Percentiles rank a stretch among this genome's conserved stretches.
Conservation (phyloP, 1,140 invertebrate species). For the Drosophila carrolli region DNA sequence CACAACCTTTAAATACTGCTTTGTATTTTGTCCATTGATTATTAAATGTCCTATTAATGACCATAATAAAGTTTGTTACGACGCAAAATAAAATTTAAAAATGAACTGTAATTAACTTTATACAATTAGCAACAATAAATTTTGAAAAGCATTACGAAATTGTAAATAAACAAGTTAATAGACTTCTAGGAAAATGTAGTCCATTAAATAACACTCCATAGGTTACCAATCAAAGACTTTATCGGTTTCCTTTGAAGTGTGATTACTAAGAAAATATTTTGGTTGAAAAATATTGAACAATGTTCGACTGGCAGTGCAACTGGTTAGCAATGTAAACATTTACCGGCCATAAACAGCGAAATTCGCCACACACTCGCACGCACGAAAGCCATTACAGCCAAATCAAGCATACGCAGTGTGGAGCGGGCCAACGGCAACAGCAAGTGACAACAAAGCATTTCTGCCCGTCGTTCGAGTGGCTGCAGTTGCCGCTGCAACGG, state of each 20-base stretch:
- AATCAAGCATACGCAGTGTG: constrained; percentile 70
- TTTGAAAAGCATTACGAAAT: neutral
- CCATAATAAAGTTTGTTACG: neutral
- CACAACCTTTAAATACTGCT: too few relatives aligned
- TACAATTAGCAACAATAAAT: neutral
- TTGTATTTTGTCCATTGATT: too few relatives aligned
- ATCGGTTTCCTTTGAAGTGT: constrained; percentile 18
- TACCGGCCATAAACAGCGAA: constrained; percentile 16
- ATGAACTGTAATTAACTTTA: neutral
- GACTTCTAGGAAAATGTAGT: neutral
- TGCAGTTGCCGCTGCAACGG: constrained; percentile 16
- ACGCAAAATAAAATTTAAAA: neutral
- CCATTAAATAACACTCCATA: constrained; percentile 18
- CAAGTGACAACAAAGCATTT: constrained; percentile 60
- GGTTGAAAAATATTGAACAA: constrained; percentile 29
- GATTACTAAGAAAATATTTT: constrained; percentile 37
- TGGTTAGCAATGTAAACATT: constrained; percentile 25
- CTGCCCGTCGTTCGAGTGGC: constrained; percentile 11
- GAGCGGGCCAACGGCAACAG: neutral
- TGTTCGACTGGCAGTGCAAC: constrained; percentile 14
- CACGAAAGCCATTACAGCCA: constrained; percentile 42
- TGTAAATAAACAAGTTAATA: neutral
- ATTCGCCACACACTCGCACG: constrained; percentile 30
- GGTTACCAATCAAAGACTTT: constrained; percentile 10
- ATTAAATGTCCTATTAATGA: too few relatives aligned